phyloP scores from a whole-genome alignment of 2,797 vertebrate genomes.

The Paguma larvata region DNA sequence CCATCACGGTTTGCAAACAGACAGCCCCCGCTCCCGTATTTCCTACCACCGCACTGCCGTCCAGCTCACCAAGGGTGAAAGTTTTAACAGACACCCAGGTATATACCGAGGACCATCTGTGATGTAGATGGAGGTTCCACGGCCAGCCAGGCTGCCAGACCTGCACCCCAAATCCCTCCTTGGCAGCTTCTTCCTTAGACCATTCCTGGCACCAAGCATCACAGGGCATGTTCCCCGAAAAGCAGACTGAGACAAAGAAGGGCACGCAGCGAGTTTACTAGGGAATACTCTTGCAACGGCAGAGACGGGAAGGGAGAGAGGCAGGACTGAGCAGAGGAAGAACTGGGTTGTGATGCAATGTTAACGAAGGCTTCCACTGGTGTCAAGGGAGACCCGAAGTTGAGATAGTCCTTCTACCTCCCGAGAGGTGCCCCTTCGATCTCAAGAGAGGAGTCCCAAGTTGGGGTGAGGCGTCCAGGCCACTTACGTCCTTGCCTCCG shows the following conservation, averaged over 20 bases:
- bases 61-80: not conserved
- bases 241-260: not conserved
- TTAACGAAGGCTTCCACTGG: not conserved
- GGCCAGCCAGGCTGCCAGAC: not conserved
- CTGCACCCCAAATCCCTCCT: not conserved
- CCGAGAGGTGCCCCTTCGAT: too few species aligned
- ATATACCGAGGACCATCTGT: too few species aligned
- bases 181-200: not conserved
- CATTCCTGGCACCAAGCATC: not conserved
- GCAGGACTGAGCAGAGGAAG: not conserved
- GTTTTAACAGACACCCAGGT: not conserved
- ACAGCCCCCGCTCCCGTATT: not conserved
- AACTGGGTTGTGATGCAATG: not conserved
- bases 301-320: not conserved
- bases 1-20: not conserved
- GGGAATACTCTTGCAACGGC: not conserved
- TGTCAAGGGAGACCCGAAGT: not conserved
- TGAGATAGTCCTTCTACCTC: too few species aligned
- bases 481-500: not conserved
- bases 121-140: not conserved
- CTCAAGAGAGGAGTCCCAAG: not conserved
- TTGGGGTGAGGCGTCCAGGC: not conserved
- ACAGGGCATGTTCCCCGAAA: not conserved
- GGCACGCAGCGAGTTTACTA: not conserved
- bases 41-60: not conserved